These are phyloP conservation scores for Muscicapa comitata DNA, from an alignment of 2,797 vertebrate genomes.

Conservation along the genomic window DNA sequence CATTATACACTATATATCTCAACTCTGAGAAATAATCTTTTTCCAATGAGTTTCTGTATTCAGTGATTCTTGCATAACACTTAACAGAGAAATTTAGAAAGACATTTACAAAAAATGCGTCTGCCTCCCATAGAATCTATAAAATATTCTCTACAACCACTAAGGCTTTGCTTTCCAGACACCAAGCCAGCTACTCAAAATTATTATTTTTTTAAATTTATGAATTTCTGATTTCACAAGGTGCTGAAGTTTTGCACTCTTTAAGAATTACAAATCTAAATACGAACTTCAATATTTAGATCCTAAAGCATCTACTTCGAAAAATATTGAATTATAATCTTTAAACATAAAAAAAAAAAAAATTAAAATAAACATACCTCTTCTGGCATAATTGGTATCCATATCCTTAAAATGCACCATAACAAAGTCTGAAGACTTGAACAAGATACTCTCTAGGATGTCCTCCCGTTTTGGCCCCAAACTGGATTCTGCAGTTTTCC, in stretches of 20 bases:
- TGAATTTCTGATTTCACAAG: background rate
- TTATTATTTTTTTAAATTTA: background rate
- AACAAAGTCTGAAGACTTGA: constrained; percentile 96
- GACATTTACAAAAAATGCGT: background rate
- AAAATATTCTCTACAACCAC: background rate
- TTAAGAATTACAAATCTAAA: background rate
- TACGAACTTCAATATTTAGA: background rate
- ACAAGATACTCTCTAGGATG: constrained; percentile 96
- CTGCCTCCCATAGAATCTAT: background rate
- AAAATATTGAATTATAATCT: background rate
- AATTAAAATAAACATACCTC: constrained; percentile 79
- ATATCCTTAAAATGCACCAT: constrained; percentile 98
- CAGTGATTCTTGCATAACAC: background rate
- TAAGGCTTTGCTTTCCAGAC: background rate
- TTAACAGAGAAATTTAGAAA: background rate
- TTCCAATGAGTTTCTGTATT: background rate
- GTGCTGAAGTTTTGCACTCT: background rate
- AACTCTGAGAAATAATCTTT: background rate
- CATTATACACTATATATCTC: background rate
- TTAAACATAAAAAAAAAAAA: background rate
- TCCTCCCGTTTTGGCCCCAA: constrained; percentile 92
- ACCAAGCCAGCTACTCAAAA: background rate
- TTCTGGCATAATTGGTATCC: constrained; percentile 94
- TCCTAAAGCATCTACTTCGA: background rate
- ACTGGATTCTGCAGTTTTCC: constrained; percentile 87